Evolutionary conservation across 2,113 vertebrate genomes (phyloP).

Genomic region (Naja naja): DNA sequence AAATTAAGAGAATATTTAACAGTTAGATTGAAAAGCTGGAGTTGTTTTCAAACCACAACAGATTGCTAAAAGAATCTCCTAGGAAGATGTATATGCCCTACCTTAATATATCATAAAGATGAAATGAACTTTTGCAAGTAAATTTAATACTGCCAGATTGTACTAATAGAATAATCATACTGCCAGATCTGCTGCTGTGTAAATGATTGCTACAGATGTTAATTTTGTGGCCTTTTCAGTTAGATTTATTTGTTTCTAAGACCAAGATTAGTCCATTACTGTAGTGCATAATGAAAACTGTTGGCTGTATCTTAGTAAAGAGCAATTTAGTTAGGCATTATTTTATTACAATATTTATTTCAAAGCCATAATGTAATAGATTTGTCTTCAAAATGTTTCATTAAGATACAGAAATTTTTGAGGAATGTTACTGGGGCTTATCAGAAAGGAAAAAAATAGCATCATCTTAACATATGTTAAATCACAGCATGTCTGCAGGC

Average conservation of each 20-base stretch:
- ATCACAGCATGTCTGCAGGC: neutral
- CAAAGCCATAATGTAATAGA: neutral
- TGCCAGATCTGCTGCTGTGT: conserved; percentile 1
- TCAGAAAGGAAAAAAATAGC: neutral
- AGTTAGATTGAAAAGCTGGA: neutral
- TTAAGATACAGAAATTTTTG: neutral
- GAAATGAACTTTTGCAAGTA: neutral
- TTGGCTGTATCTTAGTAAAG: neutral
- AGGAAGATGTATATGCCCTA: neutral
- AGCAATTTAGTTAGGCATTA: neutral
- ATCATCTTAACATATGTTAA: neutral
- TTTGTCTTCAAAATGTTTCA: neutral
- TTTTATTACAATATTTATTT: conserved; percentile 23
- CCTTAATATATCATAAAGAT: neutral
- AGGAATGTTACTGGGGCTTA: neutral
- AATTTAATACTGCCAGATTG: neutral
- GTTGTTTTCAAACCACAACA: conserved; percentile 4
- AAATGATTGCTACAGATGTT: conserved; percentile 51
- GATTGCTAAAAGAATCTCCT: neutral
- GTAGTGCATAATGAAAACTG: conserved; percentile 15
- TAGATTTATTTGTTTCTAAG: conserved; percentile 20
- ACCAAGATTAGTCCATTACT: conserved; percentile 26
- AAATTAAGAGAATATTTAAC: neutral
- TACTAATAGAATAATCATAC: conserved; percentile 17
- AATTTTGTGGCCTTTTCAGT: conserved; percentile 45